Base-by-base conservation (phyloP, 2,113 vertebrate species). In the Marcusenius ussheri region DNA sequence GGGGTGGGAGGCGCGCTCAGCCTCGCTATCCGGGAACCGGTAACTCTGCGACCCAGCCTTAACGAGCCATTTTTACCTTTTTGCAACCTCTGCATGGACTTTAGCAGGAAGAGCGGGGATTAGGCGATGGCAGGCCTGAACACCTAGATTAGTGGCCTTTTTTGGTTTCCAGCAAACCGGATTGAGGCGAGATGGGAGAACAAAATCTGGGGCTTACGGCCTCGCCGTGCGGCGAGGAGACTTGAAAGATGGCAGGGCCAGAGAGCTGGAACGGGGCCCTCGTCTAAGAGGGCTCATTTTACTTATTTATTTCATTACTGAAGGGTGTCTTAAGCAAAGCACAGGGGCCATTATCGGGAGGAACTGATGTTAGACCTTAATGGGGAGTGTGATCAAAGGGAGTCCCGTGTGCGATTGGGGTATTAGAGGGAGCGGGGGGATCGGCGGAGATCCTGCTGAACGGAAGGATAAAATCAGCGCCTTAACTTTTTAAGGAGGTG, bases 281-380 rank as follows among this genome's bases (percentile, higher is more conserved):
- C 93, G 94, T 96, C 95, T 95, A 95, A 93, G 92, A 95, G 93
- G 83, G 42, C 89, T 92, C 93, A 93, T 94, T 94, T 94, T 92
- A 93, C 93, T 92, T 92, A 84, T 84, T 47, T 84, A 84, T n/a
- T 47, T 47, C 5, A 21, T 24, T 47, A 46, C 39, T 45, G 89
- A 87, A 90, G 93, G 95, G 94, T 92, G 91, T 93, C 94, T 94
- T 93, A 94, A 92, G 92, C 93, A 94, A 94, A 94, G 91, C 93
- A 90, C 94, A 91, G 91, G 94, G 94, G 94, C 93, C 93, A 92
- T 94, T 94, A 96, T 95, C 93, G 92, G 93, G 93, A 94, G 94
- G 95, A 96, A 96, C 95, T 96, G 95, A 96, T 94, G 89, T 96
- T 96, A 95, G 95, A 95, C 94, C 93, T 95, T 95, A 96, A 94